These are phyloP conservation scores for Xenus cinereus DNA, from an alignment of 2,113 vertebrate species.

Conservation along the genomic window DNA sequence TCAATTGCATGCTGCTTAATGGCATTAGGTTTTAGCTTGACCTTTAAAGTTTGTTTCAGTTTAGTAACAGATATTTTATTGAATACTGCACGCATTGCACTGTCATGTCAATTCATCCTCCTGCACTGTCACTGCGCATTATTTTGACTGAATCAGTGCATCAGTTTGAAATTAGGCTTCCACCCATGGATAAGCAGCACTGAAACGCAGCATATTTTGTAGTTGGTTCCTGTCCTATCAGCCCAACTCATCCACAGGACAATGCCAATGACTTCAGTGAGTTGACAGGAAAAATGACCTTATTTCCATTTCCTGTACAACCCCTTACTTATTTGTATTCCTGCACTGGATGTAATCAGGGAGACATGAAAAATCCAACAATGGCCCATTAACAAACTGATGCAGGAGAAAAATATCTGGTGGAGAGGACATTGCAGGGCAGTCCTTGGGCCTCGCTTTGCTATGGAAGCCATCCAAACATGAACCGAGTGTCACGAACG, in stretches of 20 bases:
- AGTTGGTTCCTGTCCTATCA: constrained; percentile 4
- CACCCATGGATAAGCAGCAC: background rate
- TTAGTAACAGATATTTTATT: background rate
- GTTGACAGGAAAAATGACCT: constrained; percentile 37
- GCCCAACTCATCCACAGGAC: constrained; percentile 11
- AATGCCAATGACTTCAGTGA: constrained; percentile 7
- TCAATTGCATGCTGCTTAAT: background rate
- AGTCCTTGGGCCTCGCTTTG: background rate
- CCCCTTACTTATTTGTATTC: background rate
- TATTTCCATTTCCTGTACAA: constrained; percentile 47
- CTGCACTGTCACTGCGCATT: background rate
- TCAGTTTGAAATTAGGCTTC: background rate
- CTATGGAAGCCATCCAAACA: background rate
- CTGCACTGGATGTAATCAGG: background rate
- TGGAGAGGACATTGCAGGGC: background rate
- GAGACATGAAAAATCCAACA: background rate
- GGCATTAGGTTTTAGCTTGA: background rate
- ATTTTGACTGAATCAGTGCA: constrained; percentile 10
- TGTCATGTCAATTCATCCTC: background rate
- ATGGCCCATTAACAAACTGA: background rate
- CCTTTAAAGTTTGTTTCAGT: background rate
- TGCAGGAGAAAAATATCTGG: background rate
- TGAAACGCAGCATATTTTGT: background rate
- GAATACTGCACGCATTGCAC: background rate
- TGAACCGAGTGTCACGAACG: background rate